Base-by-base conservation (phyloP, 2,797 vertebrate genomes). In the Acrossocheilus wenchowensis region DNA sequence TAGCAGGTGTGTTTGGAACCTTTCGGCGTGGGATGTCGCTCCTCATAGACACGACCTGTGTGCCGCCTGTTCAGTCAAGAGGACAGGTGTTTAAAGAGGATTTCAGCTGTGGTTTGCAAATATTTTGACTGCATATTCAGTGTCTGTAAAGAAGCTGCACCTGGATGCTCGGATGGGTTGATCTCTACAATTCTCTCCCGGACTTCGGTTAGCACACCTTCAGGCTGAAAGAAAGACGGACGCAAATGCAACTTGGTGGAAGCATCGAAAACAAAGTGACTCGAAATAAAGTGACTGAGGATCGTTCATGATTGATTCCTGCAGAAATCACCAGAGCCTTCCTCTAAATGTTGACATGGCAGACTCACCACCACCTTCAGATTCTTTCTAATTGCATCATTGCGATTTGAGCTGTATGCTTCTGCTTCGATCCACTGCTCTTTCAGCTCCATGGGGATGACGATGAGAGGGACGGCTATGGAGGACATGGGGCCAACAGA, bases 341-440 rank as follows among this genome's bases (percentile, higher is more conserved):
- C 23, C 6, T 80, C 10, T 66, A 14, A 48, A 48, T 23, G 17
- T 21, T 80, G 23, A 30, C 8, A 23, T 41, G 45, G 23, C 9
- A 39, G 23, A 94, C 96, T 92, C 90, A 97, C 96, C 94, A 96
- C 95, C 0, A 96, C 96, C 26, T 90, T 92, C 36, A 97, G 91
- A 11, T 90, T 92, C 92, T 95, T 97, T 89, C 82, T 95, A 43
- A 97, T 93, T 0, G 95, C 95, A 0, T 97, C 96, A 0, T 86
- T 64, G 54, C 89, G 39, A 3, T 68, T 87, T 0, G 0, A 1
- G 19, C 89, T 77, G 43, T 39, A 50, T 0, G 94, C 95, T 88
- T 94, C 95, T 50, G 95, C 95, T 90, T 96, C 95, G 0, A 97
- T 43, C 0, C 92, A 91, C 0, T 95, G 92, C 0, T 93, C 81